Evolutionary conservation across 2,113 vertebrate genomes (phyloP).

Genomic region (Numenius arquata): DNA sequence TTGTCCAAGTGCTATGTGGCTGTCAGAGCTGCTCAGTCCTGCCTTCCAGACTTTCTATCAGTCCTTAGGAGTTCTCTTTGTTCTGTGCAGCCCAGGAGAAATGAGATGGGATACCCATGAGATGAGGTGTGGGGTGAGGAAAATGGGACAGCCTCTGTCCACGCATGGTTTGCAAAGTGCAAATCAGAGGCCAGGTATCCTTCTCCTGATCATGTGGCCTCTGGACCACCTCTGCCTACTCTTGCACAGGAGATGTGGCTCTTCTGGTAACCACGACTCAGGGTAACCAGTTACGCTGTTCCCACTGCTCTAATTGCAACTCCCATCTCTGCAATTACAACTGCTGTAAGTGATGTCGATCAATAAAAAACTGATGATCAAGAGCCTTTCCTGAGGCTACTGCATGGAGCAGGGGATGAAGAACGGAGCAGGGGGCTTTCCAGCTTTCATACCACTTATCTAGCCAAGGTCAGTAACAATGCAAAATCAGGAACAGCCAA

Average conservation of each 20-base stretch:
- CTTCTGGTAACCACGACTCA: background rate
- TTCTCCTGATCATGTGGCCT: background rate
- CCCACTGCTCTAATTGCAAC: background rate
- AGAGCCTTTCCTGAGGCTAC: slow-evolving; percentile 2
- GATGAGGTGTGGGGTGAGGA: background rate
- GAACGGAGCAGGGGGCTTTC: background rate
- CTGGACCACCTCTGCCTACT: background rate
- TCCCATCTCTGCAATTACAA: background rate
- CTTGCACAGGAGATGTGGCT: background rate
- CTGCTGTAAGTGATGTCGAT: background rate
- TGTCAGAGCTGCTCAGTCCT: background rate
- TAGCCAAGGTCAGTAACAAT: background rate
- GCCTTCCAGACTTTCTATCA: background rate
- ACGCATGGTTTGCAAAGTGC: background rate
- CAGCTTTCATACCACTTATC: background rate
- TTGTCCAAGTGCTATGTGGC: background rate
- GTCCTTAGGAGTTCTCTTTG: background rate
- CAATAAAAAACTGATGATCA: background rate
- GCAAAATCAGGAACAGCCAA: background rate
- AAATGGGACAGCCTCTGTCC: background rate
- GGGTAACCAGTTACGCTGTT: background rate
- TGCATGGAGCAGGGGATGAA: background rate
- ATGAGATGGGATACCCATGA: background rate
- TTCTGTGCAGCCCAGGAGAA: background rate
- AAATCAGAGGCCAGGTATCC: background rate